Evolutionary conservation across 2,797 vertebrate genomes (phyloP), one percentile per base, ranked within the genome.

Genomic region (Rhinophrynus dorsalis): DNA sequence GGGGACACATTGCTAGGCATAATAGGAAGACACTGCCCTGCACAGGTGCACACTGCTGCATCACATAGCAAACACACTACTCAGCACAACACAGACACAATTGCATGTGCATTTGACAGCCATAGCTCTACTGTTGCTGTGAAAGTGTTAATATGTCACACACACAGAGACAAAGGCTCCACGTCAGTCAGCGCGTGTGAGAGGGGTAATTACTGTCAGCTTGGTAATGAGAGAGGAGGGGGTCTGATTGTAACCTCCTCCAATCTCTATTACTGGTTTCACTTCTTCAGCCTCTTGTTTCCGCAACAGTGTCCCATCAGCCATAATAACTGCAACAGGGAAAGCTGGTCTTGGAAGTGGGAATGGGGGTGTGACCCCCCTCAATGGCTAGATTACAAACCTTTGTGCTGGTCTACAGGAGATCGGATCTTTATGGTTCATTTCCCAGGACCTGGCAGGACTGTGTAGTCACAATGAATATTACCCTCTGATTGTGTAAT

Each of bases 151-250:
- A 72, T 58, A 33, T 24, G 58, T 33, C 42, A 52, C 45, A 58
- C 52, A 44, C 4, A 40, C 23, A 56, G 68, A 72, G 52, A 59
- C 68, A 65, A 65, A 42, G 54, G 20, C 68, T 50, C 23, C 2
- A 30, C 52, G 42, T 71, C 68, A 71, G 68, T 71, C 60, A 71
- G 42, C 3, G 40, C 13, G n/a, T 71, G 50, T 15, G 33, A 72
- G 61, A 65, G 52, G 68, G 68, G 61, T 65, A 72, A 72, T 72
- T 72, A 72, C 60, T 65, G 60, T 72, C 68, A 72, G 60, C 42
- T 61, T 52, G 51, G 58, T 64, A 65, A 72, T 72, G 68, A 71
- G 60, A 58, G 52, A 44, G 68, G 59, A 63, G 68, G 59, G 68
- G 59, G 58, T 60, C 60, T 40, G 59, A 57, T 37, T 71, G 50